Percentiles rank a stretch among this genome's conserved stretches.
phyloP scores from a whole-genome alignment of 2,888 invertebrate genomes.

The Helicoverpa assulta region DNA sequence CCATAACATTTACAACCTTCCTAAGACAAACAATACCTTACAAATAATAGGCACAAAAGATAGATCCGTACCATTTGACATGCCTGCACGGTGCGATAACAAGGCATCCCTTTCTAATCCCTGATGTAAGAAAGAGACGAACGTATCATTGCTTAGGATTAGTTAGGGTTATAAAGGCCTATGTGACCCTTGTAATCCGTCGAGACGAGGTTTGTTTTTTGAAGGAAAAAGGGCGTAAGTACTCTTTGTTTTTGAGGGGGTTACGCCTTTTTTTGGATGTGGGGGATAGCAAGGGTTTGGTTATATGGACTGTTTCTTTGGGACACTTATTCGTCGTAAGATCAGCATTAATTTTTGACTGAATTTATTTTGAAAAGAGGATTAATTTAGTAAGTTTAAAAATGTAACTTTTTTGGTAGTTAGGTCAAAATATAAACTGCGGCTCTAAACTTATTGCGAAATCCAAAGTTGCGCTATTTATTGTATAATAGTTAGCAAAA shows the following conservation, averaged over 20 bases:
- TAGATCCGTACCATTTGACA: slow-evolving; percentile 18
- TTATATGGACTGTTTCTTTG: slow-evolving; percentile 44
- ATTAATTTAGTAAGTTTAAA: no score
- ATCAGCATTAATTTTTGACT: slow-evolving; percentile 8
- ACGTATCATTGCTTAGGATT: slow-evolving; percentile 66
- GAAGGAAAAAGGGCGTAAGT: background rate
- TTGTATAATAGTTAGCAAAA: no score
- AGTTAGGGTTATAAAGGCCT: slow-evolving; percentile 55
- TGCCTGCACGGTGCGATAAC: slow-evolving; percentile 50
- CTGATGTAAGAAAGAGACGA: slow-evolving; percentile 53
- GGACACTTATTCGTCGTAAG: slow-evolving; percentile 34
- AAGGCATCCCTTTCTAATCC: slow-evolving; percentile 42
- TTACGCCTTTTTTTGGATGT: background rate
- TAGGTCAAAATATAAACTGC: no score
- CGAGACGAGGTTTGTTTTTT: slow-evolving; percentile 58
- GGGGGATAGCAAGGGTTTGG: slow-evolving; percentile 27
- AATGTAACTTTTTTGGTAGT: no score
- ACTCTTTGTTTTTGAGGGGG: background rate
- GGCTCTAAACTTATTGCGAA: no score
- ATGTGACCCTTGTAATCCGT: slow-evolving; percentile 66
- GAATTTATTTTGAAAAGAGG: no score
- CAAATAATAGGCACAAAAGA: slow-evolving; percentile 33
- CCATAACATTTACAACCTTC: background rate
- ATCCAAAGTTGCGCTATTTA: no score
- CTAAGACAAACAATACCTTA: background rate